Base-by-base conservation (phyloP, 2,113 vertebrate genomes). In the Catharus fuscescens region DNA sequence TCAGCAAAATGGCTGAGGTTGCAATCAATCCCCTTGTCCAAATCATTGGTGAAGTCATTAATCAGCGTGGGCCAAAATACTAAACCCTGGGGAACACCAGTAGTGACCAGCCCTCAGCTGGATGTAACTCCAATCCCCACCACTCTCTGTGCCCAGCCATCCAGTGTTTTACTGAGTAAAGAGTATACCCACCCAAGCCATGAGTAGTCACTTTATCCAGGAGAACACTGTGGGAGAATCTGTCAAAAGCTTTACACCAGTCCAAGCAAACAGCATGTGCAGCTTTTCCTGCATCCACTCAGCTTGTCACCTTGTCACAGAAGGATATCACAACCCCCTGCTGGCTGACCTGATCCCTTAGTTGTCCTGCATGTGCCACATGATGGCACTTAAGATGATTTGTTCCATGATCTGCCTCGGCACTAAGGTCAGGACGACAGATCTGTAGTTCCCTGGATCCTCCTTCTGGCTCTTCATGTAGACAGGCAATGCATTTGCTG, bases 171-270 rank as follows among this genome's bases (percentile, higher is more conserved):
- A 62, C 32, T 26, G 40, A 45, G 48, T 54, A 31, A 72, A 21
- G 67, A 18, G 26, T 38, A 26, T 26, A 54, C 11, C 10, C 7
- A 26, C 9, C 19, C 38, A 72, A 53, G 24, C 14, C 12, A 4
- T 16, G 14, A 65, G 10, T 6, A 40, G 16, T 29, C n/a, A 65
- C 24, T 45, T 65, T 52, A 20, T 64, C 17, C 52, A 65, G 31
- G 14, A 62, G 25, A 13, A 45, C 3, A 0, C 14, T 21, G 11
- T 29, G 24, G 19, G 5, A 65, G 24, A 78, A 34, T 0, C 1
- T 14, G 44, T 25, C 28, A 57, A 71, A 79, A 44, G 32, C 36
- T 38, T 64, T 50, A 38, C 23, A 36, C 3, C 3, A 84, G 11
- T 40, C 24, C 28, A 34, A 29, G 17, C 1, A 13, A 13, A 44